A percentile compares a stretch with the other conserved stretches of the same genome.
phyloP scores from a whole-genome alignment of 2,113 vertebrate species.

The Nerophis ophidion region DNA sequence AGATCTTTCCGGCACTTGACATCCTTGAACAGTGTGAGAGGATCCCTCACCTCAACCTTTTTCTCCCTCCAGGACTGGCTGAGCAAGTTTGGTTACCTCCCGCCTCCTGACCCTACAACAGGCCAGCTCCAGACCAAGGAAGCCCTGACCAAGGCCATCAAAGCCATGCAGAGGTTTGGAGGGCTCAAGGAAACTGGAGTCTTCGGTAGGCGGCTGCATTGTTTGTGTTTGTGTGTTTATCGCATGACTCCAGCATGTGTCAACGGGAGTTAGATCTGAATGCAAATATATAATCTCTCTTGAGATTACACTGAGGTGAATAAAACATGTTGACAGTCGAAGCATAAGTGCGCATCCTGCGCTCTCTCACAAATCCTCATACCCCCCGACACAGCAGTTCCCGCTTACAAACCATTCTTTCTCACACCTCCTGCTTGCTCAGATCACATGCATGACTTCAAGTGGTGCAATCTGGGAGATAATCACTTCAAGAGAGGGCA shows the following conservation, averaged over 20 bases:
- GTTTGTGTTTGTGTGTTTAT: background rate
- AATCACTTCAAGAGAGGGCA: background rate
- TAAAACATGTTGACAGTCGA: conserved; percentile 22
- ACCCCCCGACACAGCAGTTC: conserved; percentile 1
- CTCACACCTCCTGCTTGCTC: background rate
- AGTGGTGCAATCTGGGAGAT: background rate
- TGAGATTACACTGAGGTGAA: conserved; percentile 4
- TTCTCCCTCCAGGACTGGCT: conserved; percentile 84
- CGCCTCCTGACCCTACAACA: conserved; percentile 76
- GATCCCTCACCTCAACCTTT: background rate
- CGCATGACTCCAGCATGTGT: background rate
- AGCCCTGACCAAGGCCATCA: conserved; percentile 85
- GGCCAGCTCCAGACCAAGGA: conserved; percentile 88
- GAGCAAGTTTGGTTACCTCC: conserved; percentile 92
- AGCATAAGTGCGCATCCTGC: conserved; percentile 22
- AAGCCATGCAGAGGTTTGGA: conserved; percentile 91
- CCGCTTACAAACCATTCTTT: conserved; percentile 5
- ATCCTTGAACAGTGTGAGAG: too few species aligned
- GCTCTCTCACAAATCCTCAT: conserved; percentile 9
- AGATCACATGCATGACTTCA: background rate
- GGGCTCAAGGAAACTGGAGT: conserved; percentile 86
- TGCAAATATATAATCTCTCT: conserved; percentile 3
- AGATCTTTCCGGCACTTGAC: conserved; percentile 6
- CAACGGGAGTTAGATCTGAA: conserved; percentile 1
- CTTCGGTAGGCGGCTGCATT: conserved; percentile 68